A percentile compares a stretch with the other conserved stretches of the same genome.
These are phyloP conservation scores for Coracopsis vasa DNA, from an alignment of 2,113 vertebrate species.

Conservation along the genomic window DNA sequence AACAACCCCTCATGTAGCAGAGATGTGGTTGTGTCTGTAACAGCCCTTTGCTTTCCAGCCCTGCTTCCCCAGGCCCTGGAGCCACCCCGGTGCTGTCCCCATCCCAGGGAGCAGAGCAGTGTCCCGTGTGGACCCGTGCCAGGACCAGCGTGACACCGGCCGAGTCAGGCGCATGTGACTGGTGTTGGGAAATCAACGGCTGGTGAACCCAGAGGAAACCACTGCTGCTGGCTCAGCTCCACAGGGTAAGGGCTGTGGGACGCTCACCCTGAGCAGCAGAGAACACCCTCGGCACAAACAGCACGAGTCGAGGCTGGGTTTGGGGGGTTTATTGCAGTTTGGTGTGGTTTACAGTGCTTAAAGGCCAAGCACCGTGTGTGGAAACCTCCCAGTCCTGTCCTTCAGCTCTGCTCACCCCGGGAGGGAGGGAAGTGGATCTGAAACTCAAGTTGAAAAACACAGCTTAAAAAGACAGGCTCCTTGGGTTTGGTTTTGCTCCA, in stretches of 20 bases:
- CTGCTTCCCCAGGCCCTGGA: neutral
- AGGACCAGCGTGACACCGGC: fast-evolving
- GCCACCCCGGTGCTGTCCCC: neutral
- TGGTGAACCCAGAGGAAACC: neutral
- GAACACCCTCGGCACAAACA: neutral
- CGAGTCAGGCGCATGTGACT: neutral
- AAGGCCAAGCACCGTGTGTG: neutral
- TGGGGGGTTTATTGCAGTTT: neutral
- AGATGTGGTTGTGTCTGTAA: fast-evolving
- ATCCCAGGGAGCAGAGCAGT: neutral
- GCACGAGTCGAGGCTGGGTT: neutral
- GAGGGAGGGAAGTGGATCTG: neutral
- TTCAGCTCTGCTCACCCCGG: neutral
- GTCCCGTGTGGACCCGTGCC: neutral
- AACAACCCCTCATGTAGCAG: neutral
- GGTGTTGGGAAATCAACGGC: neutral
- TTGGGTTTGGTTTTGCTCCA: neutral
- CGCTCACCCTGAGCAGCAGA: neutral
- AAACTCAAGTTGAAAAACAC: neutral
- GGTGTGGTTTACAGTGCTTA: neutral
- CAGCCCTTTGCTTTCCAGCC: neutral
- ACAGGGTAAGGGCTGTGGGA: neutral
- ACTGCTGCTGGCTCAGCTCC: neutral
- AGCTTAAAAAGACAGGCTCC: neutral
- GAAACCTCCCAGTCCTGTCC: neutral